Percentiles rank a stretch among this genome's conserved stretches.
Evolutionary conservation across 2,888 invertebrate genomes (phyloP).

Genomic region (Leptarthrus brevirostris): DNA sequence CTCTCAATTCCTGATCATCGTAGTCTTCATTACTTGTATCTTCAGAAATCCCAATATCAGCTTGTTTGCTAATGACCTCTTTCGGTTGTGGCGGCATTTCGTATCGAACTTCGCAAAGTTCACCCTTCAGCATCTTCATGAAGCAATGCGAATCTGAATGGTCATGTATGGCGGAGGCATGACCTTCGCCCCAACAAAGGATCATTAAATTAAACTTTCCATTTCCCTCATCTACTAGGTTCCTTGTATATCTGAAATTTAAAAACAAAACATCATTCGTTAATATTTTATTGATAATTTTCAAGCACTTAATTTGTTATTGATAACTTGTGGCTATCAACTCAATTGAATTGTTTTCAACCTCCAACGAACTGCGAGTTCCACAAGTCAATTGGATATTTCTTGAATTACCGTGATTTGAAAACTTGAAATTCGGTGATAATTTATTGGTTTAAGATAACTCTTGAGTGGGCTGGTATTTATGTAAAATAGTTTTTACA

Average conservation of each 20-base stretch:
- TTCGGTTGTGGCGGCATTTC: constrained; percentile 58
- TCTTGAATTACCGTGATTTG: no score
- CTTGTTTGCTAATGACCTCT: not conserved
- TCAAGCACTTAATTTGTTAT: not conserved
- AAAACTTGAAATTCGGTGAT: no score
- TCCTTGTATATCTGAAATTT: constrained; percentile 92
- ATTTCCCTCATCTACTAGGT: constrained; percentile 95
- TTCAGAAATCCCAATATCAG: constrained; percentile 40
- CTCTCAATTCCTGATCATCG: constrained; percentile 71
- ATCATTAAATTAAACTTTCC: constrained; percentile 97
- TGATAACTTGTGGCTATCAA: not conserved
- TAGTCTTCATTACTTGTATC: constrained; percentile 59
- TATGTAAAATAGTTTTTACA: no score
- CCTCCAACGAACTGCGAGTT: constrained; percentile 3
- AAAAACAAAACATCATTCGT: constrained; percentile 45
- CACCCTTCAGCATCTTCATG: constrained; percentile 92
- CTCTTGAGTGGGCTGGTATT: no score
- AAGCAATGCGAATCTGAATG: constrained; percentile 97
- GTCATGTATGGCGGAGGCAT: constrained; percentile 95
- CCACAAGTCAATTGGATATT: no score
- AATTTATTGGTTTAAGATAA: no score
- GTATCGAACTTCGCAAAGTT: constrained; percentile 79
- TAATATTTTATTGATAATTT: not conserved
- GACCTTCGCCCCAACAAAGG: constrained; percentile 98
- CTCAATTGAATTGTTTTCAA: not conserved